These are phyloP conservation scores for Lerema accius DNA, from an alignment of 1,140 invertebrate species.

Conservation along the genomic window DNA sequence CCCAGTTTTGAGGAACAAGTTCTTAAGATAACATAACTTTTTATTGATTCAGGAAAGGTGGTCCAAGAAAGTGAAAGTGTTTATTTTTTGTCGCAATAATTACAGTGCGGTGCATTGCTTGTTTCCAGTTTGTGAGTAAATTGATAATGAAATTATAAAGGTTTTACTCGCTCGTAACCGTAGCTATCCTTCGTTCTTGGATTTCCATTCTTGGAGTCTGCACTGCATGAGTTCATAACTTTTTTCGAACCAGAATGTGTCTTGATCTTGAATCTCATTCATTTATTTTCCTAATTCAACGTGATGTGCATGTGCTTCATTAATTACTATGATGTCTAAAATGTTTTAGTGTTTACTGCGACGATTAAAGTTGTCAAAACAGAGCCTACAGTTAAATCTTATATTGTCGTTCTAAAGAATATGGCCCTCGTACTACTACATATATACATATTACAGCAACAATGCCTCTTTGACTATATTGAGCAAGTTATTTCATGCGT, in stretches of 20 bases:
- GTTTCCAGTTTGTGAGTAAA: slow-evolving; percentile 15
- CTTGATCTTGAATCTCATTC: slow-evolving; percentile 1
- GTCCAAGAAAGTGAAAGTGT: slow-evolving; percentile 30
- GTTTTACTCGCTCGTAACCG: background rate
- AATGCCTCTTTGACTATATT: too few relatives aligned
- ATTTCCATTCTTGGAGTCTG: slow-evolving; percentile 11
- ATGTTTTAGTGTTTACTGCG: too few relatives aligned
- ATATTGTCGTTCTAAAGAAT: too few relatives aligned
- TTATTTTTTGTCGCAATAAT: slow-evolving; percentile 28
- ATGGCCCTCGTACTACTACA: too few relatives aligned
- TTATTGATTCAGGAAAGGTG: slow-evolving; percentile 32
- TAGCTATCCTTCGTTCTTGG: background rate
- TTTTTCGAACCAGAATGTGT: slow-evolving; percentile 9
- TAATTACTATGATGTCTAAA: too few relatives aligned
- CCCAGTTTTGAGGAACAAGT: slow-evolving; percentile 14
- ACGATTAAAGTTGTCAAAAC: too few relatives aligned
- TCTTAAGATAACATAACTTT: slow-evolving; percentile 27
- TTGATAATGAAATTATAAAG: slow-evolving; percentile 27
- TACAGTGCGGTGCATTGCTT: slow-evolving; percentile 5
- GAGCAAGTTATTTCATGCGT: slow-evolving; percentile 2
- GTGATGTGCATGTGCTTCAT: too few relatives aligned
- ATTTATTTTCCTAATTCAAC: background rate
- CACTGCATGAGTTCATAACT: background rate
- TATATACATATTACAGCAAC: too few relatives aligned
- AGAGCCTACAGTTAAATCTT: too few relatives aligned